Evolutionary conservation across 2,888 invertebrate species (phyloP).

Genomic region (Sclerodermus sp.): DNA sequence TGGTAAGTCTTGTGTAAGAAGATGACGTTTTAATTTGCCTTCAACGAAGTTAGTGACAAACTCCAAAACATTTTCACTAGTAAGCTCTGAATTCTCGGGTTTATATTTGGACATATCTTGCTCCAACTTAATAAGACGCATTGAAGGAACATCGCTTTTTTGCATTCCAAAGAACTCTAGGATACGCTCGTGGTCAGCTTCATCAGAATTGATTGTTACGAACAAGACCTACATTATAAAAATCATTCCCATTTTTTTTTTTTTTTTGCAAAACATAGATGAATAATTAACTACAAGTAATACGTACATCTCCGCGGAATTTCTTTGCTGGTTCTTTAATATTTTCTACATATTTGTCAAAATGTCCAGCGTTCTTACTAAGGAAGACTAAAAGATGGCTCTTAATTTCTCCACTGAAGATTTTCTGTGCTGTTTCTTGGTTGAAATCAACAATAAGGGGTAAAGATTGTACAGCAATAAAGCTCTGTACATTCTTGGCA

Average conservation of each 20-base stretch:
- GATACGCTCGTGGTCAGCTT: conserved; percentile 95
- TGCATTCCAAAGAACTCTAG: conserved; percentile 99
- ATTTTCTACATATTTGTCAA: conserved; percentile 75
- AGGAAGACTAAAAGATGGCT: conserved; percentile 94
- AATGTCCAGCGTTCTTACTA: conserved; percentile 85
- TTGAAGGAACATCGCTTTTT: conserved; percentile 87
- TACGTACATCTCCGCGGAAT: conserved; percentile 77
- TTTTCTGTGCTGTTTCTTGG: conserved; percentile 95
- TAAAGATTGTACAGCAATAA: conserved; percentile 81
- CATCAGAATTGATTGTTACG: conserved; percentile 92
- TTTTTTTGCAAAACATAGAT: neutral
- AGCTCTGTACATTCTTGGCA: conserved; percentile 74
- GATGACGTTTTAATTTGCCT: conserved; percentile 92
- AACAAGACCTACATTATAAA: conserved; percentile 72
- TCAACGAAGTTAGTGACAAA: conserved; percentile 91
- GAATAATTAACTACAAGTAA: neutral
- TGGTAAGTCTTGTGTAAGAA: conserved; percentile 91
- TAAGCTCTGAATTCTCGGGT: conserved; percentile 75
- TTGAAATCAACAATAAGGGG: conserved; percentile 95
- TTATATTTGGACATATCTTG: conserved; percentile 99
- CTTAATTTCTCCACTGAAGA: conserved; percentile 98
- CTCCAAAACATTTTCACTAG: conserved; percentile 68
- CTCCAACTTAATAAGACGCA: conserved; percentile 90
- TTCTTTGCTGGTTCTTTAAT: conserved; percentile 83
- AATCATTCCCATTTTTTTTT: neutral